phyloP scores from a whole-genome alignment of 1,140 invertebrate species.

The Stegodyphus mimosarum region DNA sequence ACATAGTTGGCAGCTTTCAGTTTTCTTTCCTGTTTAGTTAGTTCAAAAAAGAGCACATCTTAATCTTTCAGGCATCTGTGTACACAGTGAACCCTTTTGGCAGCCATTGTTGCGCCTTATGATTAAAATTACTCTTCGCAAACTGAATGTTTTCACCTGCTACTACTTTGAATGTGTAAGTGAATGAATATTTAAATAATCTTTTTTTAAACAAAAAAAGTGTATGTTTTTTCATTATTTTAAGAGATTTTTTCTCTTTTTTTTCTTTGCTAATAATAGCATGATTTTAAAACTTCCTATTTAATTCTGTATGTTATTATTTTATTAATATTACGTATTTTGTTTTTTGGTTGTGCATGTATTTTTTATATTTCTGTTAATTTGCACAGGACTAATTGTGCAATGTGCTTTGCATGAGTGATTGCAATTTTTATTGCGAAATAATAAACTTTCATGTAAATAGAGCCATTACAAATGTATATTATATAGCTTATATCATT shows the following conservation, averaged over 20 bases:
- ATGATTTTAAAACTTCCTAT: not conserved
- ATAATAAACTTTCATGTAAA: too few relatives aligned
- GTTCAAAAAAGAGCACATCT: conserved; percentile 51
- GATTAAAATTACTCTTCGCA: conserved; percentile 39
- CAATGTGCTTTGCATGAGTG: too few relatives aligned
- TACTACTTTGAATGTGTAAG: conserved; percentile 43
- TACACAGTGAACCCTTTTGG: conserved; percentile 36
- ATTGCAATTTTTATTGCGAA: too few relatives aligned
- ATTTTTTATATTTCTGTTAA: too few relatives aligned
- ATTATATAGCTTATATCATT: too few relatives aligned
- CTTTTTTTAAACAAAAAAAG: not conserved
- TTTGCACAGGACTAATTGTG: too few relatives aligned
- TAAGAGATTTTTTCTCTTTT: not conserved
- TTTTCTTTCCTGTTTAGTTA: conserved; percentile 26
- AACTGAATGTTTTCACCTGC: conserved; percentile 37
- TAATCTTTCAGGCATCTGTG: conserved; percentile 54
- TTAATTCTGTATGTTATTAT: too few relatives aligned
- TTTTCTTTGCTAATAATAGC: not conserved
- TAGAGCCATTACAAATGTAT: too few relatives aligned
- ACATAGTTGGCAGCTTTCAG: not conserved
- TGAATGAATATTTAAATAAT: conserved; percentile 38
- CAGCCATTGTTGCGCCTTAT: conserved; percentile 41
- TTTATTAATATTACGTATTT: too few relatives aligned
- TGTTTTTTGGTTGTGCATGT: too few relatives aligned
- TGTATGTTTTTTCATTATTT: conserved; percentile 2